These are phyloP conservation scores for Scaptomyza tumidula DNA, from an alignment of 2,888 invertebrate genomes.

Conservation along the genomic window DNA sequence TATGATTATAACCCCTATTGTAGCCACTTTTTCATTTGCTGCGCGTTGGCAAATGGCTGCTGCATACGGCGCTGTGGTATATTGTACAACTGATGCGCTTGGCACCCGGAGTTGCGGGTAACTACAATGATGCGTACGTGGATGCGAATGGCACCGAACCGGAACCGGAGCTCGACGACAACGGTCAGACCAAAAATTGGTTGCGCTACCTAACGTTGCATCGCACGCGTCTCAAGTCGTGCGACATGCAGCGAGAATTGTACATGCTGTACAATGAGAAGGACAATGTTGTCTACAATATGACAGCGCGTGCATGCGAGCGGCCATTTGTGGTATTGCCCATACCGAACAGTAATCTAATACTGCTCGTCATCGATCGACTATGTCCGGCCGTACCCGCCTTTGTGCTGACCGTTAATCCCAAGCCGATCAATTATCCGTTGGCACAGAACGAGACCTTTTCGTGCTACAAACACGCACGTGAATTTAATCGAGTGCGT, in stretches of 20 bases:
- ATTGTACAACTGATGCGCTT: constrained; percentile 86
- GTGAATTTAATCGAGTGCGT: constrained; percentile 88
- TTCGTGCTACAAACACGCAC: constrained; percentile 87
- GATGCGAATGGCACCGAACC: constrained; percentile 81
- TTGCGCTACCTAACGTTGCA: constrained; percentile 88
- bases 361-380: constrained; percentile 90
- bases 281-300: constrained; percentile 85
- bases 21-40: constrained; percentile 88
- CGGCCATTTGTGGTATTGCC: constrained; percentile 89
- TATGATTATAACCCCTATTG: constrained; percentile 9
- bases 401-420: constrained; percentile 84
- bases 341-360: constrained; percentile 91
- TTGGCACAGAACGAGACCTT: constrained; percentile 86
- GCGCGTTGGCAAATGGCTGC: constrained; percentile 86
- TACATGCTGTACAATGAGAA: constrained; percentile 86
- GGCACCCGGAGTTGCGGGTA: constrained; percentile 85
- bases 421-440: constrained; percentile 84
- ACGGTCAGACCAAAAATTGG: constrained; percentile 85
- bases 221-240: constrained; percentile 92
- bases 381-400: constrained; percentile 88
- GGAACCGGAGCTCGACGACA: constrained; percentile 85
- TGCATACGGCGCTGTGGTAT: constrained; percentile 86
- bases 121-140: constrained; percentile 56
- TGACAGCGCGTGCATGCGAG: constrained; percentile 84
- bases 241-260: constrained; percentile 90